These are phyloP conservation scores for Electrophaes corylata DNA, from an alignment of 2,888 invertebrate species.

Conservation along the genomic window DNA sequence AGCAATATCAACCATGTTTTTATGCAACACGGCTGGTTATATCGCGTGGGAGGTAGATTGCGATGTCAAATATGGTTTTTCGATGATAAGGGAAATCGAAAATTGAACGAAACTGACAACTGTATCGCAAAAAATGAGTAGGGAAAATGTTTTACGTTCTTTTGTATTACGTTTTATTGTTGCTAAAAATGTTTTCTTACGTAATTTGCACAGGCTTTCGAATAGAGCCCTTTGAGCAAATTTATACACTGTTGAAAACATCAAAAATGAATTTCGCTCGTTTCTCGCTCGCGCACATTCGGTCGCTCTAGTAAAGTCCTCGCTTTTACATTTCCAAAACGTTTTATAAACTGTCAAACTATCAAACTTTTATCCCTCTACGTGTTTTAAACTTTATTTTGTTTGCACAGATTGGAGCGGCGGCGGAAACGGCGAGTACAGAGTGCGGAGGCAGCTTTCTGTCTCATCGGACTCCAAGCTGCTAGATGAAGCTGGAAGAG, in stretches of 20 bases:
- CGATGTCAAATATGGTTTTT: conserved; percentile 40
- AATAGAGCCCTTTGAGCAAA: conserved; percentile 11
- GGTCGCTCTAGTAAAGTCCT: conserved; percentile 28
- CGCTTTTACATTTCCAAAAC: conserved; percentile 18
- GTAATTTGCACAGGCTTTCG: conserved; percentile 5
- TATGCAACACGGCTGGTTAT: conserved; percentile 31
- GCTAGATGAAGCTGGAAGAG: conserved; percentile 94
- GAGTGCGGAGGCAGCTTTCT: conserved; percentile 94
- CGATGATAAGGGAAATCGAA: conserved; percentile 31
- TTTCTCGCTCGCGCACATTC: conserved; percentile 21
- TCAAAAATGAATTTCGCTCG: conserved; percentile 4
- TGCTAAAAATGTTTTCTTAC: conserved; percentile 10
- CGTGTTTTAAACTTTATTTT: conserved; percentile 20
- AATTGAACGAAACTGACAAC: conserved; percentile 35
- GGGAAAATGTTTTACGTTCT: conserved; percentile 18
- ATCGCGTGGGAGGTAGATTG: conserved; percentile 44
- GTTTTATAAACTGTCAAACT: conserved; percentile 30
- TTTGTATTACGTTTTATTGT: conserved; percentile 14
- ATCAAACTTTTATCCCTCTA: conserved; percentile 26
- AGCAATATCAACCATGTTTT: conserved; percentile 6
- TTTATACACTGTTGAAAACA: conserved; percentile 14
- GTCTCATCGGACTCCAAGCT: conserved; percentile 97
- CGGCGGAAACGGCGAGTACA: conserved; percentile 88
- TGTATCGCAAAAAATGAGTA: conserved; percentile 21
- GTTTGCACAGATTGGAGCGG: conserved; percentile 90